These are phyloP conservation scores for Oscheius sp. DNA, from an alignment of 2,888 invertebrate genomes.

Conservation along the genomic window DNA sequence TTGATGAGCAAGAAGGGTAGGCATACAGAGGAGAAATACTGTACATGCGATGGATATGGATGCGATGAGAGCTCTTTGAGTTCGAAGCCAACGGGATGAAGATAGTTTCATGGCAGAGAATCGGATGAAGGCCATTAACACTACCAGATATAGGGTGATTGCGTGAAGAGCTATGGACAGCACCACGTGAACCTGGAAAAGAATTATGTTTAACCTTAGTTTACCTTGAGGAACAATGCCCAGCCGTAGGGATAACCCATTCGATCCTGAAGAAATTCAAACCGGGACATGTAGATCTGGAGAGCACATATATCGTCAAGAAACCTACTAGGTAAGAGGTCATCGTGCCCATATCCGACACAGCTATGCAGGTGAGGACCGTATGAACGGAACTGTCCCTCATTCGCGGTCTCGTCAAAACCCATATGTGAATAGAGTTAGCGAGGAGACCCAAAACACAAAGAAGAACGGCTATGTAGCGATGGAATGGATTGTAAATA, in stretches of 20 bases:
- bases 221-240: constrained; percentile 54
- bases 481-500: constrained; percentile 53
- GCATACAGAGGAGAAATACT: constrained; percentile 53
- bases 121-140: constrained; percentile 65
- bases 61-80: constrained; percentile 45
- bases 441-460: constrained; percentile 56
- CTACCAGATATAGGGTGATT: constrained; percentile 61
- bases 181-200: constrained; percentile 50
- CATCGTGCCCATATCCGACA: constrained; percentile 63
- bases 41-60: constrained; percentile 42
- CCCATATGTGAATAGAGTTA: constrained; percentile 56
- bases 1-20: constrained; percentile 56
- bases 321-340: constrained; percentile 54
- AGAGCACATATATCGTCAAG: constrained; percentile 27
- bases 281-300: constrained; percentile 60
- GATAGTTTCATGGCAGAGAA: constrained; percentile 51
- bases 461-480: constrained; percentile 51
- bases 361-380: constrained; percentile 55
- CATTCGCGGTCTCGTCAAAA: constrained; percentile 57
- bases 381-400: constrained; percentile 57
- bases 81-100: constrained; percentile 43
- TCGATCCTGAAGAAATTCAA: constrained; percentile 50
- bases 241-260: constrained; percentile 56
- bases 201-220: neutral
- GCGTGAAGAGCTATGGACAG: constrained; percentile 61